Evolutionary conservation across 2,888 invertebrate species (phyloP).

Genomic region (Drosophila anceps): DNA sequence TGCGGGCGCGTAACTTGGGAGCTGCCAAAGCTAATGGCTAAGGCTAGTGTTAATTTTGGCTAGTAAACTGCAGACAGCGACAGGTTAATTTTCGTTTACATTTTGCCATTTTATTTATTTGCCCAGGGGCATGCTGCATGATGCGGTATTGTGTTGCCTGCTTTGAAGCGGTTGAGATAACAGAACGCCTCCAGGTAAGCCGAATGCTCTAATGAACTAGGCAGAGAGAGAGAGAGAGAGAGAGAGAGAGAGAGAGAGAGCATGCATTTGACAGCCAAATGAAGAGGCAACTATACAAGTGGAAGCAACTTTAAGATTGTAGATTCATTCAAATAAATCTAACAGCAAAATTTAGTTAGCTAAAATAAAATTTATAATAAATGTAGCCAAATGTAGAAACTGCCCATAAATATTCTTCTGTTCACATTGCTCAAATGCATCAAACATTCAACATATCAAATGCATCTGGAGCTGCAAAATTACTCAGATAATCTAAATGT

Average conservation of each 20-base stretch:
- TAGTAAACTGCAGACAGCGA: conserved; percentile 51
- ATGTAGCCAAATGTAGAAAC: neutral
- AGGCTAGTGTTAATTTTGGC: conserved; percentile 64
- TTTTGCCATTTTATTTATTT: conserved; percentile 39
- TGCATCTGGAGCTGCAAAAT: conserved; percentile 7
- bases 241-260: neutral
- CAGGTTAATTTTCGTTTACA: conserved; percentile 60
- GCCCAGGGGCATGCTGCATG: conserved; percentile 13
- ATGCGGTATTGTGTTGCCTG: conserved; percentile 23
- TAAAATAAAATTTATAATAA: neutral
- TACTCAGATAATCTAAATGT: conserved; percentile 12
- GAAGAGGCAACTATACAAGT: neutral
- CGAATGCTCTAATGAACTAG: conserved; percentile 22
- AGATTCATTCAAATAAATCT: neutral
- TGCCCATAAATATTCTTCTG: neutral
- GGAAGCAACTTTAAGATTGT: neutral
- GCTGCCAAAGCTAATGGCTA: conserved; percentile 41
- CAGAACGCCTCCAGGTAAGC: neutral
- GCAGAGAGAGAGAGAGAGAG: neutral
- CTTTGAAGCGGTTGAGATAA: conserved; percentile 14
- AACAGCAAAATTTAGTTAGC: too few relatives aligned
- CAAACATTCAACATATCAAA: conserved; percentile 7
- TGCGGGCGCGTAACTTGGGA: conserved; percentile 27
- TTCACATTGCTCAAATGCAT: neutral
- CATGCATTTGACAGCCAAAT: conserved; percentile 4